Evolutionary conservation across 2,797 vertebrate genomes (phyloP).

Genomic region (Threskiornis aethiopicus): DNA sequence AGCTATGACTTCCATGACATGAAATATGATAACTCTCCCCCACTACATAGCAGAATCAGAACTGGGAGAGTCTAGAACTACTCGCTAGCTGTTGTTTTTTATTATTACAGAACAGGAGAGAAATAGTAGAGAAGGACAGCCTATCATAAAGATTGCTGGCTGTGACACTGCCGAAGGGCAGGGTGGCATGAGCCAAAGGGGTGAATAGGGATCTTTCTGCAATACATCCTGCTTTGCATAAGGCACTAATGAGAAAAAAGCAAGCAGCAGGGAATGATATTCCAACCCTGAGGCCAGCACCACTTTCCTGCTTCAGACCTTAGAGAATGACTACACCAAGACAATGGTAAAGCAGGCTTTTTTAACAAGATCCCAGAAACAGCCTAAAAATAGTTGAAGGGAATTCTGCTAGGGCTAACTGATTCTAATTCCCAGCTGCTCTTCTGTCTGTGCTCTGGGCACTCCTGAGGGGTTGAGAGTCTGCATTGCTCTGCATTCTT

Average conservation of each 20-base stretch:
- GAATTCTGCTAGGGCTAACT: neutral
- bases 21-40: neutral
- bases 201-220: neutral
- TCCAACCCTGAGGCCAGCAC: neutral
- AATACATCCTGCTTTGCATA: neutral
- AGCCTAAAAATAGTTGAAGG: neutral
- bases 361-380: neutral
- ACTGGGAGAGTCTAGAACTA: neutral
- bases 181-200: neutral
- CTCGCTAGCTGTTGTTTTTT: neutral
- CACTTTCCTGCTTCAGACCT: neutral
- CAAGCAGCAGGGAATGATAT: neutral
- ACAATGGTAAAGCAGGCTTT: neutral
- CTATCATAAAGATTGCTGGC: neutral
- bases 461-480: neutral
- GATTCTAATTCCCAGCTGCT: neutral
- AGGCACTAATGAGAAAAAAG: neutral
- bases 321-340: neutral
- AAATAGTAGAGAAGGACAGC: neutral
- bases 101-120: neutral
- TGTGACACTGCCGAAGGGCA: neutral
- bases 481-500: neutral
- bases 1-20: neutral
- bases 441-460: neutral
- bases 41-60: neutral